These are phyloP conservation scores for Hassar affinis DNA, from an alignment of 2,113 vertebrate species.

Conservation along the genomic window DNA sequence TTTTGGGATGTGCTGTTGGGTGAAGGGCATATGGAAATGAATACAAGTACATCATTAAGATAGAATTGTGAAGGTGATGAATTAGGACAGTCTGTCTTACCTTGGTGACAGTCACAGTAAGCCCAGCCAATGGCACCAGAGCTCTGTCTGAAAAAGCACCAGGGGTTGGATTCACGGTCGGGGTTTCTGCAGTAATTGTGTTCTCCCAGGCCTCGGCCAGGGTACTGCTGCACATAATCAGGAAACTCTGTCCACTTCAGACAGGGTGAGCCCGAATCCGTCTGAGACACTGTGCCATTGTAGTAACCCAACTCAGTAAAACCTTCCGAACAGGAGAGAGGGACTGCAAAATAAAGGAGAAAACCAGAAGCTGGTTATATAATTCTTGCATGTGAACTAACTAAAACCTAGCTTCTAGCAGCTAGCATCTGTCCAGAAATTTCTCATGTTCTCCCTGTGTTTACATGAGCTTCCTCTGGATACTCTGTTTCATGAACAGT, in stretches of 20 bases:
- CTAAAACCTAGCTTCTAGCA: background rate
- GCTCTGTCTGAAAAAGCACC: slow-evolving; percentile 88
- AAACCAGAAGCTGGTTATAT: background rate
- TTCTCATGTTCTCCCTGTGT: background rate
- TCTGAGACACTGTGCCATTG: slow-evolving; percentile 82
- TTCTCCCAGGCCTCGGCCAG: slow-evolving; percentile 81
- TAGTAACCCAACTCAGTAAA: slow-evolving; percentile 82
- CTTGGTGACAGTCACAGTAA: slow-evolving; percentile 88
- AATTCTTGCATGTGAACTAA: background rate
- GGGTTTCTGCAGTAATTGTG: slow-evolving; percentile 90
- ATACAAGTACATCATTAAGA: background rate
- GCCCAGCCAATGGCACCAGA: slow-evolving; percentile 85
- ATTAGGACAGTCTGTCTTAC: slow-evolving; percentile 61
- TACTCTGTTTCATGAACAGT: too few species aligned
- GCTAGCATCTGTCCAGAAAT: background rate
- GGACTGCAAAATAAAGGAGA: slow-evolving; percentile 60
- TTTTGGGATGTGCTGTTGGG: background rate
- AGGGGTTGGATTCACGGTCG: slow-evolving; percentile 79
- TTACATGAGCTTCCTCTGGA: background rate
- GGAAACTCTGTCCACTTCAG: slow-evolving; percentile 88
- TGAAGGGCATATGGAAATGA: background rate
- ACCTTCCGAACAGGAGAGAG: slow-evolving; percentile 76
- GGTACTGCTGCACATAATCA: slow-evolving; percentile 88
- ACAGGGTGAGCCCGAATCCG: slow-evolving; percentile 79
- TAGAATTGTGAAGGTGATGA: background rate